Conservation (phyloP, 1,140 invertebrate species). For the Hyphantria cunea region DNA sequence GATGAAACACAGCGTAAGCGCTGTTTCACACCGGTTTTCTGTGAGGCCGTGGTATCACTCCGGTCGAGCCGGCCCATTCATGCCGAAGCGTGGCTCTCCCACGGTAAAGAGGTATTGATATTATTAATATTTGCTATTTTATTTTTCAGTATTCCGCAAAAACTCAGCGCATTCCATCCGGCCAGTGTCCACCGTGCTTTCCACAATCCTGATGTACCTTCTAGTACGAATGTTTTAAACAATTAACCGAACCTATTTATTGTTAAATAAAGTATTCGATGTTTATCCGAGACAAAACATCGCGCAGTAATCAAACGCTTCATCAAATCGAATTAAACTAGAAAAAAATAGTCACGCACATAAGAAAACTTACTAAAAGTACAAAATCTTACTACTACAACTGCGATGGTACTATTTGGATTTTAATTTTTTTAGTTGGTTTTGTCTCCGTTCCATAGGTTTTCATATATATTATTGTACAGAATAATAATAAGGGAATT, state of each 20-base stretch:
- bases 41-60: too few species aligned
- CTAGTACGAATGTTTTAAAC: conserved; percentile 68
- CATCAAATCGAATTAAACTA: conserved; percentile 4
- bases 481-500: conserved; percentile 38
- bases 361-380: background rate
- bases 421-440: conserved; percentile 9
- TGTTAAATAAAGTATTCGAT: conserved; percentile 46
- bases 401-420: too few species aligned
- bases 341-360: conserved; percentile 4
- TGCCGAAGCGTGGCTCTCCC: too few species aligned
- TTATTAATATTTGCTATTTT: conserved; percentile 14
- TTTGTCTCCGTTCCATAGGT: conserved; percentile 29
- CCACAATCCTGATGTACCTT: conserved; percentile 58
- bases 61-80: too few species aligned
- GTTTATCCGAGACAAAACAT: conserved; percentile 29
- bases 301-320: conserved; percentile 3
- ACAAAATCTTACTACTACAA: too few species aligned
- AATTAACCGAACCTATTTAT: conserved; percentile 65
- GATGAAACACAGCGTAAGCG: too few species aligned
- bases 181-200: conserved; percentile 35
- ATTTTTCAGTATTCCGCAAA: conserved; percentile 55
- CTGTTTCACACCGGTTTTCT: too few species aligned
- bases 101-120: too few species aligned
- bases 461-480: conserved; percentile 41
- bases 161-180: conserved; percentile 40